phyloP scores from a whole-genome alignment of 2,113 vertebrate genomes.

The Microcebus lehilahytsara region DNA sequence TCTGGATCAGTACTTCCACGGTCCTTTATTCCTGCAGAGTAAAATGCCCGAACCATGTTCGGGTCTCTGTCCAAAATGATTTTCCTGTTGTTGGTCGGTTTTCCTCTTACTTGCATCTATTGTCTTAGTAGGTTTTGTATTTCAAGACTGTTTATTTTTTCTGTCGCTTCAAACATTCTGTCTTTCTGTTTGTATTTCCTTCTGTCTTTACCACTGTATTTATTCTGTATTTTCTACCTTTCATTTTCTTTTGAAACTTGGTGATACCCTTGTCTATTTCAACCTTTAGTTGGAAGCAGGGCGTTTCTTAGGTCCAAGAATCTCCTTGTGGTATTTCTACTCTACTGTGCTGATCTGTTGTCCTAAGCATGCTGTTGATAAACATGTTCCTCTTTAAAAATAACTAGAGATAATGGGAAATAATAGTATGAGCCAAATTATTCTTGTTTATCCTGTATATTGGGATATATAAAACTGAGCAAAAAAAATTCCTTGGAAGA shows the following conservation, averaged over 20 bases:
- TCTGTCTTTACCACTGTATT: not conserved
- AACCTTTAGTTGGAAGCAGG: not conserved
- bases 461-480: not conserved
- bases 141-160: not conserved
- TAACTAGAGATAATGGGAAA: not conserved
- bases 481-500: not conserved
- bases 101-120: not conserved
- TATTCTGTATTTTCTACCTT: not conserved
- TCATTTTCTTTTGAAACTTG: not conserved
- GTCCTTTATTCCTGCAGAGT: not conserved
- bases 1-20: fast-evolving
- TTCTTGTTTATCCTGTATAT: not conserved
- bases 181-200: not conserved
- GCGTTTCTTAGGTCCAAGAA: not conserved
- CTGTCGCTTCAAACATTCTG: not conserved
- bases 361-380: not conserved
- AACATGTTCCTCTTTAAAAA: not conserved
- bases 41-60: not conserved
- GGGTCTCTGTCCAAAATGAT: not conserved
- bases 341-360: not conserved
- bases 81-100: not conserved
- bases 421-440: not conserved
- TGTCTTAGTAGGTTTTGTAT: not conserved
- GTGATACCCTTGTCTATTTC: not conserved
- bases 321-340: not conserved